Conservation (phyloP, 1,140 invertebrate species). For the Phortica variegata region DNA sequence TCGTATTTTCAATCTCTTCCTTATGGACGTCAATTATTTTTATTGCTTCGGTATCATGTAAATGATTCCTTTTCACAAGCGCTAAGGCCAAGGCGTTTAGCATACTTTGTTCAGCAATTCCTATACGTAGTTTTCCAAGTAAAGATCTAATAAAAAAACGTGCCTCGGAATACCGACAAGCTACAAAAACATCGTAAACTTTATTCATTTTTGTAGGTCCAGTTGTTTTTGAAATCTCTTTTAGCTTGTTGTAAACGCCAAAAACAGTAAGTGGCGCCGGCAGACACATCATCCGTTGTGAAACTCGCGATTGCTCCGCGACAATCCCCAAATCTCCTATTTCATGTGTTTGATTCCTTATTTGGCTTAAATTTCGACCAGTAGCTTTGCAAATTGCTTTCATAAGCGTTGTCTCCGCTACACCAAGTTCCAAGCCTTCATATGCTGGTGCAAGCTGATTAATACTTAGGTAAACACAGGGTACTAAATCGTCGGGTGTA, state of each 20-base stretch:
- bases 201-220: constrained; percentile 74
- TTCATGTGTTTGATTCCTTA: constrained; percentile 78
- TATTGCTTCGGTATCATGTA: constrained; percentile 67
- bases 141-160: constrained; percentile 86
- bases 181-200: constrained; percentile 94
- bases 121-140: constrained; percentile 93
- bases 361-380: constrained; percentile 80
- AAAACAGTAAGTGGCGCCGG: constrained; percentile 67
- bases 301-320: constrained; percentile 85
- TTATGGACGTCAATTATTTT: constrained; percentile 65
- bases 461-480: constrained; percentile 91
- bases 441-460: constrained; percentile 95
- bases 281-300: constrained; percentile 86
- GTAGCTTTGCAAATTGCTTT: constrained; percentile 94
- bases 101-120: constrained; percentile 95
- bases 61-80: constrained; percentile 65
- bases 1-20: constrained; percentile 73
- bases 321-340: constrained; percentile 91
- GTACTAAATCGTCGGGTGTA: constrained; percentile 83
- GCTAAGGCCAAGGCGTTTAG: constrained; percentile 90
- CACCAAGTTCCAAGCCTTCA: constrained; percentile 85
- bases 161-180: constrained; percentile 87
- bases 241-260: constrained; percentile 82
- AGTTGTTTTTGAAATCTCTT: constrained; percentile 86
- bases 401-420: constrained; percentile 91